Evolutionary conservation across 2,113 vertebrate genomes (phyloP), one percentile per base, ranked within the genome.

Genomic region (Micronycteris hirsuta): DNA sequence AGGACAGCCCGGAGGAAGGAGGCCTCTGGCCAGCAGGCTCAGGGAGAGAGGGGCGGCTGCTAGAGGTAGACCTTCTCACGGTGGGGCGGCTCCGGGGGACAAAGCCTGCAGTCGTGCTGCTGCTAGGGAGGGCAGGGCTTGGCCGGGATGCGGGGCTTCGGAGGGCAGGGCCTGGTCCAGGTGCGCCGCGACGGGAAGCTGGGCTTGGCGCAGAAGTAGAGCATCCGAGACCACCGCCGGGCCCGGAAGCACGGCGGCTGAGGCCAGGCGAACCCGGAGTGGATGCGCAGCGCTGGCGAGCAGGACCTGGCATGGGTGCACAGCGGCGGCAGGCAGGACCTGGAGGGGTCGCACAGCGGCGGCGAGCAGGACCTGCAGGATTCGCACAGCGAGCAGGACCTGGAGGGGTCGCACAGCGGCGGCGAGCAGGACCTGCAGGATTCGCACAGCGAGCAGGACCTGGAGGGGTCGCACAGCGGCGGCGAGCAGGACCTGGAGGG

Each of bases 1-100:
- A 54, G 5, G 15, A 0, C 0, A 31, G 22, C 7, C 7, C 9
- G 7, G 26, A 3, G 15, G 86, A 52, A 20, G 10, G 15, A 61
- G 24, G 15, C 56, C 78, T 19, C 54, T 43, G 14, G 24, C 26
- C 36, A 28, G 8, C 54, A 24, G 19, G 49, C 76, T 11, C 76
- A 81, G 36, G 36, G 15, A 6, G 14, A 38, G 78, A 11, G 24
- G 54, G 54, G 78, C 54, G 4, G 78, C 78, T 61, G 15, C 14
- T 19, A 19, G 24, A 9, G 2, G 24, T 19, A 10, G 54, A 19
- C 58, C 24, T 41, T 16, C 36, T 61, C 54, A 41, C 24, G 15
- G 15, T 31, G 78, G 24, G 2, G 36, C 26, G 36, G 20, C 54
- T 24, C 36, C 9, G 15, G 78, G 20, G 54, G 1, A 11, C 78